Conservation (phyloP, 2,888 invertebrate species). For the Cryptocheilus praepositus region DNA sequence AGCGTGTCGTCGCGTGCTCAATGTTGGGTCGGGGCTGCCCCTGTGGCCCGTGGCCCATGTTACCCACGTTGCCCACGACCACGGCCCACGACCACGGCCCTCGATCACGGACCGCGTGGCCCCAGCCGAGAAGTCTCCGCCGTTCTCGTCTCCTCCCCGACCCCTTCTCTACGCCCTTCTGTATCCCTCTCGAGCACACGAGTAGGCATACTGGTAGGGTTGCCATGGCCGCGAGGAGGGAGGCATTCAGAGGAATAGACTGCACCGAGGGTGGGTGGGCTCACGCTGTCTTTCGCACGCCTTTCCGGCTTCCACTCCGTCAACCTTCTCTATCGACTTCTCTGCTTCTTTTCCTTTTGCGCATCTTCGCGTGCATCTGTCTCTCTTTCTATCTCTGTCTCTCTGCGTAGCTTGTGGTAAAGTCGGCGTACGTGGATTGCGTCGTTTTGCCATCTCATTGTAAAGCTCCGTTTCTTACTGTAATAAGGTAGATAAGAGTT, state of each 20-base stretch:
- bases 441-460: no score
- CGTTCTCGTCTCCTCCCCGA: not conserved
- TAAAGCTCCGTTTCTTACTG: no score
- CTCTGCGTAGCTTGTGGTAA: no score
- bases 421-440: no score
- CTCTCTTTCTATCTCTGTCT: no score
- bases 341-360: conserved; percentile 16
- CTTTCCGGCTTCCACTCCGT: conserved; percentile 17
- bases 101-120: conserved; percentile 34
- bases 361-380: no score
- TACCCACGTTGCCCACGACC: conserved; percentile 40
- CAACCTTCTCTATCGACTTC: conserved; percentile 15
- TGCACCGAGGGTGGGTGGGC: conserved; percentile 40
- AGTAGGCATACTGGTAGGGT: conserved; percentile 21
- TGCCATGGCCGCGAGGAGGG: conserved; percentile 10
- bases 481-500: not conserved
- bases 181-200: not conserved
- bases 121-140: conserved; percentile 8
- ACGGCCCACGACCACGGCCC: conserved; percentile 32
- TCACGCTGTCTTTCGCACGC: conserved; percentile 33
- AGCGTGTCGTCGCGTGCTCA: conserved; percentile 62
- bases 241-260: not conserved
- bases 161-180: not conserved
- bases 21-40: conserved; percentile 38
- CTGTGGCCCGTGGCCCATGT: conserved; percentile 43